Evolutionary conservation across 2,113 vertebrate species (phyloP).

Genomic region (Climacteris rufus): DNA sequence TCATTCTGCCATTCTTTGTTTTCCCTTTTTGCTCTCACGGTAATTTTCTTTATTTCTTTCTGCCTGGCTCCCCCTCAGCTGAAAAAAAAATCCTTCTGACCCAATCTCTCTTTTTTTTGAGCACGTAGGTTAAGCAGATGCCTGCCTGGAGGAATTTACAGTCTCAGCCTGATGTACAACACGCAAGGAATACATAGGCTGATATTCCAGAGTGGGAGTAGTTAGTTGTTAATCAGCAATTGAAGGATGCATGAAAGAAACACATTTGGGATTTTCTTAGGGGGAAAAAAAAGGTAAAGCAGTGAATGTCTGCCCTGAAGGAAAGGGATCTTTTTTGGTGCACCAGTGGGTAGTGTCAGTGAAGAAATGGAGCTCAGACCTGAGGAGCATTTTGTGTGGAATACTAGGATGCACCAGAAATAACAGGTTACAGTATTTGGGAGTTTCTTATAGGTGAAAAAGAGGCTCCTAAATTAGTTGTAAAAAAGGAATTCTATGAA

Average conservation of each 20-base stretch:
- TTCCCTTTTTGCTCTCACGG: not conserved
- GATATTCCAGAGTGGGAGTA: not conserved
- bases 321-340: not conserved
- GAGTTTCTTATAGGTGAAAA: not conserved
- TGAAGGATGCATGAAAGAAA: not conserved
- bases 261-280: not conserved
- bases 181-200: not conserved
- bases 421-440: not conserved
- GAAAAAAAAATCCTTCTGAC: not conserved
- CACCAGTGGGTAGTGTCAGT: not conserved
- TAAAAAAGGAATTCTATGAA: not conserved
- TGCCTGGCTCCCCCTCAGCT: not conserved
- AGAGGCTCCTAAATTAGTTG: not conserved
- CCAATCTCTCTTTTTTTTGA: not conserved
- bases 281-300: not conserved
- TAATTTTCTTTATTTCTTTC: not conserved
- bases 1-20: not conserved
- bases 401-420: not conserved
- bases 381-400: not conserved
- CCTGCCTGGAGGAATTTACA: conserved; percentile 30
- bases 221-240: conserved; percentile 15
- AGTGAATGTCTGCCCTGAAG: not conserved
- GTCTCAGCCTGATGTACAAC: not conserved
- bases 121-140: conserved; percentile 28
- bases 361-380: not conserved